These are phyloP conservation scores for Dicerorhinus sumatrensis DNA, from an alignment of 2,113 vertebrate genomes.

Conservation along the genomic window DNA sequence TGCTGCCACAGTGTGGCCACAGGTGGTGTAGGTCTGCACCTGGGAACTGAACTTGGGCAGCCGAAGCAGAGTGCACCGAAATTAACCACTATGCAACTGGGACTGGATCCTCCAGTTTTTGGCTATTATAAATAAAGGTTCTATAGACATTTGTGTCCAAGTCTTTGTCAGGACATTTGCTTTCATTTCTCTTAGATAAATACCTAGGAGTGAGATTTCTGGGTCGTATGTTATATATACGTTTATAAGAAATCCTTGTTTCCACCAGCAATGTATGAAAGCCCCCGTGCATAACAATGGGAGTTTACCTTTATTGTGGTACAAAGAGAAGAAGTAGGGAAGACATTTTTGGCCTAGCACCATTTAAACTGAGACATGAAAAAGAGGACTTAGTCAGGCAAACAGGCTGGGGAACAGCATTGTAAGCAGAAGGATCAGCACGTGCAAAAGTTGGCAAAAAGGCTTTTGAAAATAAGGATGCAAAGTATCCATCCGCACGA, in stretches of 20 bases:
- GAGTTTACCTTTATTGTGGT: not conserved
- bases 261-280: not conserved
- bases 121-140: not conserved
- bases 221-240: not conserved
- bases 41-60: too few species aligned
- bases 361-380: not conserved
- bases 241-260: constrained; percentile 20
- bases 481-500: not conserved
- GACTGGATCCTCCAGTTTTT: not conserved
- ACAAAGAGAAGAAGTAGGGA: not conserved
- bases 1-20: too few species aligned
- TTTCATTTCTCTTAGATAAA: constrained; percentile 29
- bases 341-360: not conserved
- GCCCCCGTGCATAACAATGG: not conserved
- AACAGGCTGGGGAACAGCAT: not conserved
- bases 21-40: too few species aligned
- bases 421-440: not conserved
- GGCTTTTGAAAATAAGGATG: not conserved
- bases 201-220: not conserved
- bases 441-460: not conserved
- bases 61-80: too few species aligned
- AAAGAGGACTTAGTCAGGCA: not conserved
- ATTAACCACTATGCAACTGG: too few species aligned
- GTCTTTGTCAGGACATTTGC: not conserved
- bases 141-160: not conserved